A percentile compares a stretch with the other conserved stretches of the same genome.
These are phyloP conservation scores for Bombus waltoni DNA, from an alignment of 1,140 invertebrate species.

Conservation along the genomic window DNA sequence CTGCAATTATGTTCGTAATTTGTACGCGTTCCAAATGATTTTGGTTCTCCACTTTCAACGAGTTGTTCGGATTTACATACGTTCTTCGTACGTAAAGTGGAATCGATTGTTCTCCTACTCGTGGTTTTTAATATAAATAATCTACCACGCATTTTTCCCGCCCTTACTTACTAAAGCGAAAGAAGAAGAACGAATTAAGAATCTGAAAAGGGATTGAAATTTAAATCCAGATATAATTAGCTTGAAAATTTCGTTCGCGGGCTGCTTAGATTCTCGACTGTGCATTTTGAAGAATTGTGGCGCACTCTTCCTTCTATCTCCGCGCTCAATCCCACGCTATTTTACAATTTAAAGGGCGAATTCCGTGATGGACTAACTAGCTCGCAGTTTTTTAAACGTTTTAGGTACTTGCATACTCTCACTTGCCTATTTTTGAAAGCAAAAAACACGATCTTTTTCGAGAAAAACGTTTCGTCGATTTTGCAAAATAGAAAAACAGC, in stretches of 20 bases:
- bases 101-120: no score
- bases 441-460: neutral
- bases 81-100: no score
- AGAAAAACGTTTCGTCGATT: neutral
- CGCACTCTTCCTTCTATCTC: neutral
- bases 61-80: neutral
- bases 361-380: neutral
- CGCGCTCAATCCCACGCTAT: constrained; percentile 6
- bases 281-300: constrained; percentile 17
- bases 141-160: neutral
- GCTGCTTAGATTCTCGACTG: neutral
- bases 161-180: neutral
- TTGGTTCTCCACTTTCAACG: neutral
- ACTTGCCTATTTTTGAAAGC: neutral
- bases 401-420: neutral
- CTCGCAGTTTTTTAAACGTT: neutral
- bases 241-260: neutral
- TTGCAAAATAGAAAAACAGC: neutral
- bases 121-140: neutral
- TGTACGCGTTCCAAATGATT: neutral
- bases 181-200: neutral
- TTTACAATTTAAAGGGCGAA: constrained; percentile 2
- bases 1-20: neutral
- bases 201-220: neutral
- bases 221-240: constrained; percentile 31